Evolutionary conservation across 2,113 vertebrate species (phyloP).

Genomic region (Prionailurus bengalensis): DNA sequence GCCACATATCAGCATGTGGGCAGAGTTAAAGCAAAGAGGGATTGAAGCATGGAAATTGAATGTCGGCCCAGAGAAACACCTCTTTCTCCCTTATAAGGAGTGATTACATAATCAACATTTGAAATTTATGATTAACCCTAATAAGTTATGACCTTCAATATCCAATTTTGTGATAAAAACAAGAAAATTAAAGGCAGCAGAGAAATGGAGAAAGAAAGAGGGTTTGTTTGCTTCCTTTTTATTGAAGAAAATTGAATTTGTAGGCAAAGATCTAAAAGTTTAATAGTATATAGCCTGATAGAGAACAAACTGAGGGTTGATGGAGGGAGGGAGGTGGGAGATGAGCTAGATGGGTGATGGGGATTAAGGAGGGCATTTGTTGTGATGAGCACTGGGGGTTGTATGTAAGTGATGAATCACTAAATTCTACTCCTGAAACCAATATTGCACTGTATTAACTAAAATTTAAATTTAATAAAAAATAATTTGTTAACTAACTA

Average conservation of each 20-base stretch:
- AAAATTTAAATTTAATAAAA: too few relatives aligned
- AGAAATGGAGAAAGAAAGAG: background rate
- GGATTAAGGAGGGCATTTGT: too few relatives aligned
- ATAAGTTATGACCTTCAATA: slow-evolving; percentile 46
- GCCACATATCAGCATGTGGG: slow-evolving; percentile 71
- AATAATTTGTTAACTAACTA: too few relatives aligned
- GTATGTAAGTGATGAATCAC: too few relatives aligned
- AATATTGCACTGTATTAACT: too few relatives aligned
- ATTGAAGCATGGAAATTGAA: slow-evolving; percentile 72
- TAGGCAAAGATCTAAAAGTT: slow-evolving; percentile 1
- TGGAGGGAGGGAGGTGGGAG: too few relatives aligned
- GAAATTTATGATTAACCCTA: slow-evolving; percentile 66
- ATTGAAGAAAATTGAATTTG: slow-evolving; percentile 30
- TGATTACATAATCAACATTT: slow-evolving; percentile 68
- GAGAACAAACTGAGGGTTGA: too few relatives aligned
- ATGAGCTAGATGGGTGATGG: too few relatives aligned
- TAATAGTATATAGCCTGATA: background rate
- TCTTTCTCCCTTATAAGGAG: slow-evolving; percentile 58
- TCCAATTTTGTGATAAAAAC: slow-evolving; percentile 33
- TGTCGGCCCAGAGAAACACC: slow-evolving; percentile 69
- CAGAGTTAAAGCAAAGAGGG: slow-evolving; percentile 82
- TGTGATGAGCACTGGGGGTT: too few relatives aligned
- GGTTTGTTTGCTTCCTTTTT: background rate
- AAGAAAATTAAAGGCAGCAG: slow-evolving; percentile 51
- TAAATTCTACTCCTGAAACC: too few relatives aligned